Base-by-base conservation (phyloP, 2,888 invertebrate genomes). In the Calameuta filiformis region DNA sequence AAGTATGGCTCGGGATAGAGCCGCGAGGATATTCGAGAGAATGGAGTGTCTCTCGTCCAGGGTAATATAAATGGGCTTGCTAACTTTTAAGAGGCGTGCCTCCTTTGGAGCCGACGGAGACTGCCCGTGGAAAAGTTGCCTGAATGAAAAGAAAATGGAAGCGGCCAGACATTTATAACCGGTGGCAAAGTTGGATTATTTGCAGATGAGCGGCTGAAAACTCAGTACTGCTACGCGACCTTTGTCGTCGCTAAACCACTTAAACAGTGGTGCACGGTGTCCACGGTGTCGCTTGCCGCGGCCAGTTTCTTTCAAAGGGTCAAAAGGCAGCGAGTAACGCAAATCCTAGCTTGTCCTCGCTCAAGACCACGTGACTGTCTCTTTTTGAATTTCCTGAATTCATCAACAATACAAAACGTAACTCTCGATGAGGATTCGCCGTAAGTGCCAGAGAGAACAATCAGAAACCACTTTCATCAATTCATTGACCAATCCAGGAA, bases 1-100 rank as follows among this genome's bases (percentile, higher is more conserved):
- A 73, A 68, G 34, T 74, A 56, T 56, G 73, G 31, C 9, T 68
- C 40, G 69, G 73, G n/a, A 77, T 37, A 75, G 76, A 76, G 79
- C 69, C 69, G 75, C 73, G 76, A 56, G 37, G 34, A 56, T 35
- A 37, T 69, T 68, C 68, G 23, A 35, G 76, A 37, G 68, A 35
- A 37, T 34, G 23, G 37, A 69, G 56, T 40, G 34, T 75, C 73
- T 40, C 37, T 74, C 73, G 71, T 78, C 76, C 71, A 73, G 78
- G 75, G 78, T 78, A 76, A 80, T 78, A 80, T 80, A 80, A 80
- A 80, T 80, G 78, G 80, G 34, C 71, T 34, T 71, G 71, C 71
- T 31, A 71, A 71, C 71, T 71, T 71, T 71, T 71, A 71, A 71
- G 71, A 71, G 56, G 71, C 71, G 31, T 71, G 15, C 71, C 33